Conservation (phyloP, 2,113 vertebrate genomes). For the Monarcha castaneiventris region DNA sequence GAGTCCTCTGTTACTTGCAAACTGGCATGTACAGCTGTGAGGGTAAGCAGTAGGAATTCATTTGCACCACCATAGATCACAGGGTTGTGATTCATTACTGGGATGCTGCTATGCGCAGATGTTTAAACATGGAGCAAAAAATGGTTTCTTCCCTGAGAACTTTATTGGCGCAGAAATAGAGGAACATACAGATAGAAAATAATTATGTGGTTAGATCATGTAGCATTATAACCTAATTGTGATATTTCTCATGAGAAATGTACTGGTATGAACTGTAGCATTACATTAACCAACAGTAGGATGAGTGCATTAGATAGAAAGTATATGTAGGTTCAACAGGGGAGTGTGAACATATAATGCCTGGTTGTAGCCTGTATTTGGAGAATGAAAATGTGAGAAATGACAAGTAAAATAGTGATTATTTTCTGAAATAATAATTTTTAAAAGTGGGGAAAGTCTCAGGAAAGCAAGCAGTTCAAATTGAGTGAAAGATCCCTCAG, state of each 20-base stretch:
- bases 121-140: not conserved
- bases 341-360: not conserved
- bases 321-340: not conserved
- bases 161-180: not conserved
- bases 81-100: not conserved
- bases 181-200: not conserved
- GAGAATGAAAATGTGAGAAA: not conserved
- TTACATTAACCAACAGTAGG: not conserved
- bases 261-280: not conserved
- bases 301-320: not conserved
- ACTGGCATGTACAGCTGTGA: constrained; percentile 90
- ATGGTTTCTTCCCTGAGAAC: not conserved
- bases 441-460: not conserved
- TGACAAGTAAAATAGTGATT: not conserved
- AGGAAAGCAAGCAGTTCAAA: not conserved
- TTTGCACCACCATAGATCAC: not conserved
- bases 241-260: not conserved
- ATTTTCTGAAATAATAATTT: not conserved
- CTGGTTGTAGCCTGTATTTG: not conserved
- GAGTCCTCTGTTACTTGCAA: constrained; percentile 96
- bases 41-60: constrained; percentile 75
- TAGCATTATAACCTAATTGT: not conserved
- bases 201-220: not conserved
- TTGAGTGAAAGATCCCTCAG: not conserved
- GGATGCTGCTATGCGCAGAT: not conserved